Percentiles rank a stretch among this genome's conserved stretches.
Conservation (phyloP, 2,888 invertebrate species). For the Pollenia angustigena region DNA sequence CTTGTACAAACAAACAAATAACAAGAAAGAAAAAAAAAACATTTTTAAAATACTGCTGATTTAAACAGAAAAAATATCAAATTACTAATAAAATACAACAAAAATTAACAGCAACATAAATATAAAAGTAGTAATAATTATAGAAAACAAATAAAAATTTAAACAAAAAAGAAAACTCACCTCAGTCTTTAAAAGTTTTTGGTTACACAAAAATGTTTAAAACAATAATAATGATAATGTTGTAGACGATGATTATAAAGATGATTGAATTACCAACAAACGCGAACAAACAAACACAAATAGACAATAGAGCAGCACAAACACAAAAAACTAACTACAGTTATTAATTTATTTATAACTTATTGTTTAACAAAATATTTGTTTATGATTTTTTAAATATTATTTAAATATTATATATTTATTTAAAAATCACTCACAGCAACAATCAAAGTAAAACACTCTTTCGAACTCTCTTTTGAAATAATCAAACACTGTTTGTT, state of each 20-base stretch:
- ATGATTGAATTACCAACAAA: constrained; percentile 63
- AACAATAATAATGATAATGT: constrained; percentile 47
- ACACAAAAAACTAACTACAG: constrained; percentile 18
- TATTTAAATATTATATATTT: constrained; percentile 48
- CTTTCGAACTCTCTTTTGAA: neutral
- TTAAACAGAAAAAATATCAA: constrained; percentile 72
- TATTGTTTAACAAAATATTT: constrained; percentile 22
- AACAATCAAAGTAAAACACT: neutral
- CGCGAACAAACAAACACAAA: constrained; percentile 15
- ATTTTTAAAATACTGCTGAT: constrained; percentile 62
- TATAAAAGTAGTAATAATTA: constrained; percentile 44
- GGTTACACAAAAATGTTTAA: constrained; percentile 67
- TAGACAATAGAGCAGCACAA: constrained; percentile 7
- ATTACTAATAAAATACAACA: constrained; percentile 68
- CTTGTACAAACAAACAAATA: constrained; percentile 21
- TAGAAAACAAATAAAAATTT: constrained; percentile 51
- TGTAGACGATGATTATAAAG: constrained; percentile 1
- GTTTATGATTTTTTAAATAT: constrained; percentile 30
- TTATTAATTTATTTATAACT: constrained; percentile 57
- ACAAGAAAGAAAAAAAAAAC: constrained; percentile 8
- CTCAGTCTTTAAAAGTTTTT: constrained; percentile 74
- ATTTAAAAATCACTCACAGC: constrained; percentile 17
- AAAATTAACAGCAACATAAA: constrained; percentile 17
- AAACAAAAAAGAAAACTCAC: constrained; percentile 53
- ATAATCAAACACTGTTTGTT: neutral